Evolutionary conservation across 53 echinoderm and acorn worm species (phyloP), one percentile per base, ranked within the genome.

Genomic region (Arbacia lixula): DNA sequence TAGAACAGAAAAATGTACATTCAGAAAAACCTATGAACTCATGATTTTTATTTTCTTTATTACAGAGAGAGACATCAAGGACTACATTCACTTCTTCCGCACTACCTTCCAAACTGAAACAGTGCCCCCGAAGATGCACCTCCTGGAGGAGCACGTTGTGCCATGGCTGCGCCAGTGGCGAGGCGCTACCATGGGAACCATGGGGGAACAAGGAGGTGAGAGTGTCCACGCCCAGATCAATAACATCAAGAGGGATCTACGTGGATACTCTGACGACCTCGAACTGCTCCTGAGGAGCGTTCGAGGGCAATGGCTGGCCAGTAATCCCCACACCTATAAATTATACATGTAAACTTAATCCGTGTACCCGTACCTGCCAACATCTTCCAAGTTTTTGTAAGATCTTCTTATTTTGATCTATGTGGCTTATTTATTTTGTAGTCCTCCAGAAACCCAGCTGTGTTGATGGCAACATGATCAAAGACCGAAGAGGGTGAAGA

Each of bases 101-200:
- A 49, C 50, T 17, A 49, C 12, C 2, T 49, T 49, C 50, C 50
- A 12, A 12, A 49, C 50, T 17, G 50, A 49, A 60, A 20, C 66
- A 65, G 66, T 32, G 32, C 66, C 66, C 6, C 66, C 66, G 32
- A 65, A 65, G 35, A 65, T 65, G 66, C 66, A 65, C 66, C 66
- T 65, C 33, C 66, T 65, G 1, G 66, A 65, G 66, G 35, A 65
- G 12, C 66, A 65, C 35, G 20, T 34, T 30, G 66, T 34, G 35
- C 66, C 66, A 30, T 65, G 66, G 66, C 35, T 65, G 9, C 14
- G 66, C 12, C 29, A 4, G 20, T 65, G 66, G 66, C 66, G 66
- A 65, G 60, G n/a, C n/a, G 57, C 66, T 32, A 65, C 66, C 5
- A 65, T 65, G 66, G 66, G 66, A 34, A 65, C 66, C 1, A 65